Base-by-base conservation (phyloP, 2,888 invertebrate genomes). In the Diachrysia chrysitis region DNA sequence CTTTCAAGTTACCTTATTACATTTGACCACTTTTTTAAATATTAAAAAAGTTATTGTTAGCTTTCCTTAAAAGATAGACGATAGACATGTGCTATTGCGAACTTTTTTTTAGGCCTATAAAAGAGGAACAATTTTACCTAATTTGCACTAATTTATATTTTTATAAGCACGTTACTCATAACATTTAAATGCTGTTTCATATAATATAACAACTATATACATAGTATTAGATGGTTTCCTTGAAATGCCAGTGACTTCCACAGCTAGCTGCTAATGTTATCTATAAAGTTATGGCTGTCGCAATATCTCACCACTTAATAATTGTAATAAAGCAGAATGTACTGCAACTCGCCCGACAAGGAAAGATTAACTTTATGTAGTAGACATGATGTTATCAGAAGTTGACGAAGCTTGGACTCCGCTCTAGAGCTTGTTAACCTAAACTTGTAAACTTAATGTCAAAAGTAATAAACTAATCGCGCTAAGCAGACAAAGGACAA, bases 221-320 rank as follows among this genome's bases (percentile, higher is more conserved):
- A 42, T 42, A n/a, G 3, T 42, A 42, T 42, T 42, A 42, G n/a
- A 42, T 42, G 42, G 16, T 42, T 42, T 42, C 42, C 42, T 42
- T n/a, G 42, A 42, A 42, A 42, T 42, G 42, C 42, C 42, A 42
- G n/a, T 42, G 42, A 42, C 42, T 42, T 16, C 42, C n/a, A 42
- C n/a, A 37, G n/a, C 42, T 42, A 42, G 42, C 42, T 42, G 42
- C 42, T 42, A 42, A 42, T 42, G 42, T 42, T 42, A 42, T 42
- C 42, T 42, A 5, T 42, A n/a, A 42, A 42, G 42, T 42, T 42
- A 42, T 42, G 42, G 42, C n/a, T 42, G n/a, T 42, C 42, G 42
- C 42, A 42, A 42, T 42, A 42, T 42, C 42, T 42, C 42, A n/a
- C n/a, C 42, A 42, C 42, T 42, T 42, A 42, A 42, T 42, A 42